phyloP scores from a whole-genome alignment of 2,113 vertebrate species.

The Scatophagus argus region DNA sequence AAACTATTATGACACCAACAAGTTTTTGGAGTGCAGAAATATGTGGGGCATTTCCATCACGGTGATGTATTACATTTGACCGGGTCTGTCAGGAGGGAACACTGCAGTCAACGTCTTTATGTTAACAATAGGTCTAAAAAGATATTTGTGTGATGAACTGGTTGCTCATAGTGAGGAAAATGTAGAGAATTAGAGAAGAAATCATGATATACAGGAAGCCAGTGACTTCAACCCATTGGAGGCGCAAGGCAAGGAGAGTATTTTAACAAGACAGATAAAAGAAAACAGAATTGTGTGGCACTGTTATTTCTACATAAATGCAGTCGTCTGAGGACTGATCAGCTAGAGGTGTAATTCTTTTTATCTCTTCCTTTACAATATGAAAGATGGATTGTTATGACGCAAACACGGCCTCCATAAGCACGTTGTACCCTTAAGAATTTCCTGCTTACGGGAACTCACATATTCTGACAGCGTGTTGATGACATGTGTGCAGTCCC shows the following conservation, averaged over 20 bases:
- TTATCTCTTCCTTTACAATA: background rate
- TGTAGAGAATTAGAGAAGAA: background rate
- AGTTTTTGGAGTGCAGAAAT: background rate
- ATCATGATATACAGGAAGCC: background rate
- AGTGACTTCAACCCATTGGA: no score
- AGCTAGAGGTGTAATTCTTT: background rate
- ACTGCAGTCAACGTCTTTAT: background rate
- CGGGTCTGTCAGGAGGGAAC: background rate
- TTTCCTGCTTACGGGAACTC: constrained; percentile 52
- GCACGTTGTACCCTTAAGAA: constrained; percentile 21
- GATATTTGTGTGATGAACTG: background rate
- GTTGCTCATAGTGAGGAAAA: background rate
- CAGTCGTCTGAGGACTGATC: background rate
- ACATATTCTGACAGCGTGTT: constrained; percentile 26
- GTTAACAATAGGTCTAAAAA: background rate
- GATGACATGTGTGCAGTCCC: constrained; percentile 16
- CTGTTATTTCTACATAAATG: background rate
- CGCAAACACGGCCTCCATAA: constrained; percentile 1
- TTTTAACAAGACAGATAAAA: background rate
- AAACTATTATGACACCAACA: constrained; percentile 8
- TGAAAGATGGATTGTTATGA: constrained; percentile 8
- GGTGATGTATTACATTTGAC: background rate
- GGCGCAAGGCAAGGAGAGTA: background rate
- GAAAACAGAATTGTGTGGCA: background rate
- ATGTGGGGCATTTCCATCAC: background rate